Conservation (phyloP, 2,113 vertebrate genomes). For the Neodon shergylaensis region DNA sequence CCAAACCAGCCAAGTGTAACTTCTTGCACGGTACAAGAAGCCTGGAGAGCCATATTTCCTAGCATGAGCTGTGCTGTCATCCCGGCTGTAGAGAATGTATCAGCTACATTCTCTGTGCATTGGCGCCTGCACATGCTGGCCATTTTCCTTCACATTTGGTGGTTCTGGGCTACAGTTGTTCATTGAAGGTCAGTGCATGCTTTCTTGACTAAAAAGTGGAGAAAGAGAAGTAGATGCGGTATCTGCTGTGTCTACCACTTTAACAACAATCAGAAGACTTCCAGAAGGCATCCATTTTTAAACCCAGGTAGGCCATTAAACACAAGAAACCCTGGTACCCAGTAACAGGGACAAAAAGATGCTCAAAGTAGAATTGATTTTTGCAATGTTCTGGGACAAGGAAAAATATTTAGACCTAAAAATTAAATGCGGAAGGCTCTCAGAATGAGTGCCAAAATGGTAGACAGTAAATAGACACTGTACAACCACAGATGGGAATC, state of each 20-base stretch:
- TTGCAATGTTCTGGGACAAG: neutral
- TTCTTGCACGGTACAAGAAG: neutral
- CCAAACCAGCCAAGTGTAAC: neutral
- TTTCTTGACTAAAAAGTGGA: neutral
- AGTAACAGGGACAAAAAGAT: neutral
- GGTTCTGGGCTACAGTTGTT: neutral
- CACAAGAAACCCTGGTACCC: neutral
- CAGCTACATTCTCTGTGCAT: neutral
- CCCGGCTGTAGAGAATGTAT: neutral
- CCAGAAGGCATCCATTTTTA: neutral
- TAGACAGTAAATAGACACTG: neutral
- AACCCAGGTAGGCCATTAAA: too few relatives aligned
- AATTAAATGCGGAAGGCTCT: neutral
- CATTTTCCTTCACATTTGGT: neutral
- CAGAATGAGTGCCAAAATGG: neutral
- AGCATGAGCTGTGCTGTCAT: neutral
- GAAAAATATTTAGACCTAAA: neutral
- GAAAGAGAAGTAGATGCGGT: neutral
- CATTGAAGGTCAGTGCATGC: neutral
- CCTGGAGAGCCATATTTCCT: neutral
- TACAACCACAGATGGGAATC: neutral
- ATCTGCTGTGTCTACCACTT: neutral
- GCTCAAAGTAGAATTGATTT: neutral
- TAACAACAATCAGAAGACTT: neutral
- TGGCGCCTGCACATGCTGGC: neutral